These are phyloP conservation scores for Villa cingulata DNA, from an alignment of 2,888 invertebrate genomes.

Conservation along the genomic window DNA sequence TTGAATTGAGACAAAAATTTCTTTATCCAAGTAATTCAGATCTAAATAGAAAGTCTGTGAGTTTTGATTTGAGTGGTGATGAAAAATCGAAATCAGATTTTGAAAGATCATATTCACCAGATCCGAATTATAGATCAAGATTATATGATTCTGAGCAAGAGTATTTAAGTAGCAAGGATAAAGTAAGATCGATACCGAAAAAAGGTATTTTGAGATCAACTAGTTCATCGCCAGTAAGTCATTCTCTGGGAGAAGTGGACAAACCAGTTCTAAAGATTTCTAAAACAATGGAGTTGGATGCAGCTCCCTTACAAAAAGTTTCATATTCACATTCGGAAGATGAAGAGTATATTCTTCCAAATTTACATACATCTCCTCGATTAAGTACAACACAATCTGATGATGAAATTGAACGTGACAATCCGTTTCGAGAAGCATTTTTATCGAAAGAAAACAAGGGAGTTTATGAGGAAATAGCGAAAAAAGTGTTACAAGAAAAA, in stretches of 20 bases:
- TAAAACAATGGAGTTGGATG: conserved; percentile 13
- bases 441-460: conserved; percentile 21
- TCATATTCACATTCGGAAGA: not conserved
- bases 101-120: conserved; percentile 25
- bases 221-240: conserved; percentile 29
- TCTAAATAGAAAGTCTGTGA: conserved; percentile 32
- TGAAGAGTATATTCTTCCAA: not conserved
- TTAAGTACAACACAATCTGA: conserved; percentile 16
- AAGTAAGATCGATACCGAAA: conserved; percentile 16
- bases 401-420: conserved; percentile 32
- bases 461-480: conserved; percentile 31
- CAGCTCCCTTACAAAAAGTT: conserved; percentile 4
- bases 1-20: not conserved
- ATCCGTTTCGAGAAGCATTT: conserved; percentile 33
- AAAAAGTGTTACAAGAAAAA: conserved; percentile 25
- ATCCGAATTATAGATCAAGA: conserved; percentile 17
- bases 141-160: conserved; percentile 34
- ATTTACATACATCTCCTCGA: conserved; percentile 14
- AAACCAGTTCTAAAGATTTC: conserved; percentile 13
- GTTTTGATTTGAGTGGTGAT: conserved; percentile 35
- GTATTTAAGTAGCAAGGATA: conserved; percentile 16
- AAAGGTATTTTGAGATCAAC: conserved; percentile 33
- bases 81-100: conserved; percentile 31
- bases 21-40: conserved; percentile 22
- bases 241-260: conserved; percentile 26